phyloP scores from a whole-genome alignment of 2,797 vertebrate species.

The Xiphorhynchus erythropygius region DNA sequence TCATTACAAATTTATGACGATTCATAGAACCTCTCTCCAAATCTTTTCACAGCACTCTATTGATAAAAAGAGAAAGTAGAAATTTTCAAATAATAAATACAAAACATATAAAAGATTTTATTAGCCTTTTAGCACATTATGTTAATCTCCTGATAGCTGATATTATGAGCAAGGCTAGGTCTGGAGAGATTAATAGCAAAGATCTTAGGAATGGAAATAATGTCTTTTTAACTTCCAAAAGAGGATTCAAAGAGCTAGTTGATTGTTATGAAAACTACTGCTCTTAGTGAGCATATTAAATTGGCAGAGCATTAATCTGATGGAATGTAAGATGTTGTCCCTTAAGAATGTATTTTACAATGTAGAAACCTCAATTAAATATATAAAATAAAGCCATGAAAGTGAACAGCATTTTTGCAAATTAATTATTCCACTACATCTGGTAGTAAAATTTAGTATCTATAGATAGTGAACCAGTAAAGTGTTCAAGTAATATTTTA shows the following conservation, averaged over 20 bases:
- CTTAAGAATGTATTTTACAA: background rate
- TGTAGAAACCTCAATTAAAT: background rate
- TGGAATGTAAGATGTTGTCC: background rate
- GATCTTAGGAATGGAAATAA: conserved; percentile 20
- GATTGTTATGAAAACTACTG: conserved; percentile 6
- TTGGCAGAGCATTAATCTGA: background rate
- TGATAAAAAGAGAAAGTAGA: background rate
- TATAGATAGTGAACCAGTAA: background rate
- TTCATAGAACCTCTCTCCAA: background rate
- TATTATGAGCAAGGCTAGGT: background rate
- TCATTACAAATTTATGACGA: background rate
- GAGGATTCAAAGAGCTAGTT: background rate
- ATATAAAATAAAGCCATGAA: background rate
- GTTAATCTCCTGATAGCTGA: conserved; percentile 4
- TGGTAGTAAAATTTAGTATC: background rate
- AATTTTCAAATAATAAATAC: conserved; percentile 10
- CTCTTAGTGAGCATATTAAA: background rate
- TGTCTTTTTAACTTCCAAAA: conserved; percentile 8
- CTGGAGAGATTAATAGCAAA: conserved; percentile 12
- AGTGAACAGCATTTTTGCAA: background rate
- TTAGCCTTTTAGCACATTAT: background rate
- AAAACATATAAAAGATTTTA: conserved; percentile 1
- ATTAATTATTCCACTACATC: background rate
- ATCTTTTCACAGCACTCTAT: background rate
- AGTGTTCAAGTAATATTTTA: background rate